Percentiles rank a stretch among this genome's conserved stretches.
Conservation (phyloP, 2,797 vertebrate species). For the Bucorvus abyssinicus region DNA sequence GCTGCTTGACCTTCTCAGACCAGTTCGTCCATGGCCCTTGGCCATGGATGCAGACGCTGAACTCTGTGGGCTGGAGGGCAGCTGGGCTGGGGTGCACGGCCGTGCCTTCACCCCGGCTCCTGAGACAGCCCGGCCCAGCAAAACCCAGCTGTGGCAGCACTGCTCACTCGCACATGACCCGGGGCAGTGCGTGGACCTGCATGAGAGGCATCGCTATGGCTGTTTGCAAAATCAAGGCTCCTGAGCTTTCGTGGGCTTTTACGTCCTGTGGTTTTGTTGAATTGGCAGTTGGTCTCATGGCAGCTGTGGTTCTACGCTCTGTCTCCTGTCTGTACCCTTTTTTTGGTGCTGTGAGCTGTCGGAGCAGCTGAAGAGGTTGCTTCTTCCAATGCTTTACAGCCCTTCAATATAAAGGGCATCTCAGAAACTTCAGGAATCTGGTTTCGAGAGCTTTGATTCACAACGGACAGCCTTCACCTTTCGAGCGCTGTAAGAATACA, state of each 20-base stretch:
- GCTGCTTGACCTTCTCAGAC: not conserved
- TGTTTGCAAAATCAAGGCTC: not conserved
- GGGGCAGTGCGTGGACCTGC: not conserved
- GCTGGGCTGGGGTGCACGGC: not conserved
- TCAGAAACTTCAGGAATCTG: not conserved
- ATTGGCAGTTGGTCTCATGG: not conserved
- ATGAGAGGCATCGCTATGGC: fast-evolving
- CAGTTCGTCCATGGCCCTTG: not conserved
- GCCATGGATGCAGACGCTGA: not conserved
- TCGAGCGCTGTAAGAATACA: fast-evolving
- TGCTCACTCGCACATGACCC: not conserved
- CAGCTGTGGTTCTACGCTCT: not conserved
- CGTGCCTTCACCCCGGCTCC: not conserved
- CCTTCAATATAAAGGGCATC: not conserved
- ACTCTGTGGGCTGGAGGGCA: not conserved
- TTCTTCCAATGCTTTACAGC: not conserved
- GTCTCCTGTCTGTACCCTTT: fast-evolving
- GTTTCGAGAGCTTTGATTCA: not conserved
- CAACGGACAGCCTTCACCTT: not conserved
- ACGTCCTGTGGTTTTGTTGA: not conserved
- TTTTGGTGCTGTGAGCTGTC: not conserved
- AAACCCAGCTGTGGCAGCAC: not conserved
- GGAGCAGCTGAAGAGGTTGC: not conserved
- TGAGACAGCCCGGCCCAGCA: not conserved
- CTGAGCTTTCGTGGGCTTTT: not conserved